phyloP scores from a whole-genome alignment of 1,140 invertebrate species.

The Nebria ingens region DNA sequence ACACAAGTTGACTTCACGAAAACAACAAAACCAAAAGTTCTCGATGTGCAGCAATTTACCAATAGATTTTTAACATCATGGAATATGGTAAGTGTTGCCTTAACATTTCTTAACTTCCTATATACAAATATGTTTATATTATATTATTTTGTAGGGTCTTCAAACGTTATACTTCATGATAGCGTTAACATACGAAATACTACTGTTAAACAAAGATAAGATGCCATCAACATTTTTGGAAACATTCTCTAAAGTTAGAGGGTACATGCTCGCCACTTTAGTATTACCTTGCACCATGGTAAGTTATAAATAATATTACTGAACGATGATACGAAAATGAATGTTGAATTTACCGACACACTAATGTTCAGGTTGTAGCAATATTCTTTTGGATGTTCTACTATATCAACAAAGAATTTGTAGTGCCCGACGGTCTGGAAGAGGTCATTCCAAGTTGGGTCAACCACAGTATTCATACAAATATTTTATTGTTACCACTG shows the following conservation, averaged over 20 bases:
- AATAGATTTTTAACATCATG: background rate
- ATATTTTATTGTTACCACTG: background rate
- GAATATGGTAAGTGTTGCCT: background rate
- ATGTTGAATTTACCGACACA: too few relatives aligned
- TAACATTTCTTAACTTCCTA: background rate
- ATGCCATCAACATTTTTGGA: background rate
- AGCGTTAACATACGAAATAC: background rate
- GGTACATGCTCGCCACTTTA: background rate
- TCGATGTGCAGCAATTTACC: background rate
- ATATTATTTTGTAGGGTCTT: background rate
- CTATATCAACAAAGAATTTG: background rate
- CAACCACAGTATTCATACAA: background rate
- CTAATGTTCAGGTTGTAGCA: background rate
- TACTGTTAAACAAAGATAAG: background rate
- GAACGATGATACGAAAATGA: too few relatives aligned
- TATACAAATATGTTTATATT: background rate
- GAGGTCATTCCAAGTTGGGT: background rate
- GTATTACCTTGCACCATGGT: background rate
- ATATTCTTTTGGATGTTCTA: background rate
- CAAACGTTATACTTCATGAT: background rate
- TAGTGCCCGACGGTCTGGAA: background rate
- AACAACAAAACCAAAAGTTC: background rate
- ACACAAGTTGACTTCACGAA: background rate
- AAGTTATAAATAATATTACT: background rate
- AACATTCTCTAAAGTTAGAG: background rate